phyloP scores from a whole-genome alignment of 1,140 invertebrate genomes.

The Daktulosphaira vitifoliae region DNA sequence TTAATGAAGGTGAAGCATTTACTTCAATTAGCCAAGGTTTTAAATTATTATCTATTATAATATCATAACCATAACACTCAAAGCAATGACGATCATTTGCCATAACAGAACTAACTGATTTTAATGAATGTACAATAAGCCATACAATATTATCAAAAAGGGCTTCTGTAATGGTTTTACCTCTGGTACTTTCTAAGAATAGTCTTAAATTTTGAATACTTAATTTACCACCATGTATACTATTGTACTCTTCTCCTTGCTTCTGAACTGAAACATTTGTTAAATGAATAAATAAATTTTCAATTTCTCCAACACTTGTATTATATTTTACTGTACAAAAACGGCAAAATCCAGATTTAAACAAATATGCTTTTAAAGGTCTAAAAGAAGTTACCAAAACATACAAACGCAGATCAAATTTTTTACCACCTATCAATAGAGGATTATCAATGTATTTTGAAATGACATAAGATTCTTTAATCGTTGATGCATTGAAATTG shows the following conservation, averaged over 20 bases:
- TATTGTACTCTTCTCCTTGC: slow-evolving; percentile 84
- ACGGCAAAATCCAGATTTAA: slow-evolving; percentile 68
- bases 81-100: slow-evolving; percentile 70
- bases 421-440: slow-evolving; percentile 75
- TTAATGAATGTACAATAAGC: slow-evolving; percentile 77
- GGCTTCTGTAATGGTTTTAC: slow-evolving; percentile 75
- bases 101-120: slow-evolving; percentile 67
- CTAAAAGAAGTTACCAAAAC: slow-evolving; percentile 77
- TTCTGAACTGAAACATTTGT: slow-evolving; percentile 81
- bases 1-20: slow-evolving; percentile 89
- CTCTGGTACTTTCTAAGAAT: slow-evolving; percentile 82
- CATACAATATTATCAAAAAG: slow-evolving; percentile 78
- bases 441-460: slow-evolving; percentile 78
- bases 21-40: slow-evolving; percentile 83
- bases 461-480: slow-evolving; percentile 83
- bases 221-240: slow-evolving; percentile 88
- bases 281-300: slow-evolving; percentile 79
- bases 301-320: slow-evolving; percentile 59
- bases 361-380: slow-evolving; percentile 65
- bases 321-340: slow-evolving; percentile 75
- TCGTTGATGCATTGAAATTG: slow-evolving; percentile 64
- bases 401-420: slow-evolving; percentile 77
- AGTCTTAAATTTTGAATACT: slow-evolving; percentile 82
- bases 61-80: slow-evolving; percentile 78
- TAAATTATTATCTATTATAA: slow-evolving; percentile 74